Percentiles rank a stretch among this genome's conserved stretches.
Evolutionary conservation across 2,888 invertebrate species (phyloP).

Genomic region (Entomobrya multifasciata): DNA sequence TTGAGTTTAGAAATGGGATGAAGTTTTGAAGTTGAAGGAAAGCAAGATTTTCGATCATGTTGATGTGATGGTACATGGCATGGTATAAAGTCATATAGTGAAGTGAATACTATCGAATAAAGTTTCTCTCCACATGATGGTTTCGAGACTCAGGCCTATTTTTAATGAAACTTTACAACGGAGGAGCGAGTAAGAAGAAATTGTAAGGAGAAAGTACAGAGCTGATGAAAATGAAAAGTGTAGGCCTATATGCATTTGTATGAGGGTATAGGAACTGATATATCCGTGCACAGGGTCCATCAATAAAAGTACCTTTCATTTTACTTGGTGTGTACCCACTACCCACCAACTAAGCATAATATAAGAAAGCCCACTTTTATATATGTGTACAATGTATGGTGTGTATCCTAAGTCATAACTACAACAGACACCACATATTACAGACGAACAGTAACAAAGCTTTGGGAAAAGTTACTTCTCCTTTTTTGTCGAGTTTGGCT

Average conservation of each 20-base stretch:
- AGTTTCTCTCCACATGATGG: too few relatives aligned
- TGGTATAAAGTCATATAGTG: too few relatives aligned
- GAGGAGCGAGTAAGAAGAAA: slow-evolving; percentile 27
- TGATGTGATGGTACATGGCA: neutral
- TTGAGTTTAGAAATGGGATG: neutral
- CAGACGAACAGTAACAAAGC: slow-evolving; percentile 6
- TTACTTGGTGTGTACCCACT: too few relatives aligned
- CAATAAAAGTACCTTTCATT: too few relatives aligned
- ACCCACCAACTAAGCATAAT: too few relatives aligned
- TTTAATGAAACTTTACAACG: slow-evolving; percentile 37
- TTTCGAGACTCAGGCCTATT: slow-evolving; percentile 15
- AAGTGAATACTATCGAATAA: too few relatives aligned
- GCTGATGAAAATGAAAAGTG: slow-evolving; percentile 38
- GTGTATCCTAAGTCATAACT: neutral
- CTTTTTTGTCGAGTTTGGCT: too few relatives aligned
- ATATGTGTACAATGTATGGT: neutral
- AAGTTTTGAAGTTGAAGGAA: neutral
- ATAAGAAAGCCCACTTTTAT: too few relatives aligned
- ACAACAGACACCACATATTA: slow-evolving; percentile 35
- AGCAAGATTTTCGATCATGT: slow-evolving; percentile 30
- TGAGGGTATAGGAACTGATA: neutral
- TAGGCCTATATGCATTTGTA: neutral
- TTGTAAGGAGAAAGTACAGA: slow-evolving; percentile 52
- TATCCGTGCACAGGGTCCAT: too few relatives aligned
- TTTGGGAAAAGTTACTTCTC: neutral